Conservation (phyloP, 2,113 vertebrate genomes). For the Sitta europaea region DNA sequence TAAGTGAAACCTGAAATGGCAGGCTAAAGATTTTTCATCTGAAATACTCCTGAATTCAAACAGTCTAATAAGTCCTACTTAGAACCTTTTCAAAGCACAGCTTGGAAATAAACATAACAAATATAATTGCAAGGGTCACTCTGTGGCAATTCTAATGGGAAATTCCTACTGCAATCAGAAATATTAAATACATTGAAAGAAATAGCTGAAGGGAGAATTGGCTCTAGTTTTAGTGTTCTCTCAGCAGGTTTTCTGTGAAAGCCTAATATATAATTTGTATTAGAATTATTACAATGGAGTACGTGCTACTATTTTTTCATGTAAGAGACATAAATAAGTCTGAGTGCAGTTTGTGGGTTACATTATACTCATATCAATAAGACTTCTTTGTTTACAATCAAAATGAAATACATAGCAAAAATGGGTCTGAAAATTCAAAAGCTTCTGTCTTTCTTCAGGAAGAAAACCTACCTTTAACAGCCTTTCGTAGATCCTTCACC, state of each 20-base stretch:
- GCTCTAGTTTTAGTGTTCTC: background rate
- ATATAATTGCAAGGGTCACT: background rate
- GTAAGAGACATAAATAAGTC: background rate
- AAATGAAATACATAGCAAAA: background rate
- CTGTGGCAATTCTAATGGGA: background rate
- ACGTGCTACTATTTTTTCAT: background rate
- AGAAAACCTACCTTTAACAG: background rate
- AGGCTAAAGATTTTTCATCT: background rate
- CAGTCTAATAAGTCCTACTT: background rate
- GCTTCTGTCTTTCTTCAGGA: background rate
- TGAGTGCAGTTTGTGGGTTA: background rate
- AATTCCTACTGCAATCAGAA: background rate
- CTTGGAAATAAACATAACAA: background rate
- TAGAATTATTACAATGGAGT: background rate
- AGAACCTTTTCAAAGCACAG: background rate
- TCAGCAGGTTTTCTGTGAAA: background rate
- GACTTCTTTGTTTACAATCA: background rate
- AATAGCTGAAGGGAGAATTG: background rate
- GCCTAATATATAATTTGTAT: background rate
- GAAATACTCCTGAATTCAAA: background rate
- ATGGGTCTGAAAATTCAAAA: background rate
- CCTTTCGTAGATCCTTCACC: background rate
- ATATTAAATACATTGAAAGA: background rate
- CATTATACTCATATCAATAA: background rate
- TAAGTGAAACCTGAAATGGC: background rate